Evolutionary conservation across 2,797 vertebrate genomes (phyloP), one percentile per base, ranked within the genome.

Genomic region (Alosa sapidissima): DNA sequence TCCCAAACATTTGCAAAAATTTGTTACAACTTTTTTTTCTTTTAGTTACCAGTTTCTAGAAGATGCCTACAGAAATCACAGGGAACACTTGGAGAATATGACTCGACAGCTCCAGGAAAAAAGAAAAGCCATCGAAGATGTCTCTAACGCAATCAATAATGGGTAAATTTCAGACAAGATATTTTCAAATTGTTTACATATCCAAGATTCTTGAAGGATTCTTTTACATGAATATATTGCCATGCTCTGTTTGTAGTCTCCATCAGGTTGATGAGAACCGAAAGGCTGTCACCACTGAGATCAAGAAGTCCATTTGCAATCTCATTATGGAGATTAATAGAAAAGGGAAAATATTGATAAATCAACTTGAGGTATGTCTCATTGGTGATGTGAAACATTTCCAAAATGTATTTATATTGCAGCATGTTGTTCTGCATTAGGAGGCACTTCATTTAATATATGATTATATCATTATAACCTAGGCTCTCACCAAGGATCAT

Each of bases 241-340:
- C 36, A 19, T 75, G 7, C n/a, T 65, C 60, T 65, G n/a, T 28
- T 65, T 65, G 68, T 92, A 99, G 98, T 91, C 97, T 99, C 89
- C 96, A 97, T 86, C 97, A 99, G 92, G 97, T 99, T 83, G 98
- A 99, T 89, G 98, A 99, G 92, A 99, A 99, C 92, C 97, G 98
- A 68, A 99, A 97, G 85, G 93, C 95, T 24, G 98, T 99, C 83
- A 97, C 98, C 72, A 98, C 99, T 88, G 98, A 99, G 92, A 98
- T 99, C 88, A 99, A 99, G 94, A 98, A 98, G 92, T 97, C 98
- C 83, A 98, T 99, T 90, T 99, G 98, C 92, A 98, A 97, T 60
- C 88, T 99, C 88, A 99, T 99, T 89, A 97, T 99, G 94, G 98
- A 99, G 94, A 98, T 99, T 91, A 99, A 99, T 92, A 96, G 97